Conservation (phyloP, 2,888 invertebrate genomes). For the Glaucopsyche alexis region DNA sequence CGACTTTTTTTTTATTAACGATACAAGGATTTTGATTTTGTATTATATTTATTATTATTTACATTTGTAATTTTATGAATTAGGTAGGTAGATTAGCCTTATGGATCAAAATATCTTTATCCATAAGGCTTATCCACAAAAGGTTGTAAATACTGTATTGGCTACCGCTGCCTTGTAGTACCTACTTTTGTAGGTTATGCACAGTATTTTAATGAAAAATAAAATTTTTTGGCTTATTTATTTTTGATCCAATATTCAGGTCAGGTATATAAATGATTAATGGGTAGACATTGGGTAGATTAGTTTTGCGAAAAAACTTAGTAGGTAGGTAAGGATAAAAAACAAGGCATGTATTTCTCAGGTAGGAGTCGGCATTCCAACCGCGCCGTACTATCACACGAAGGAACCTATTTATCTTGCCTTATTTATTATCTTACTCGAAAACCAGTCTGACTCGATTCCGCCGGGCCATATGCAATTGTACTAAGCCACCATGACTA, state of each 20-base stretch:
- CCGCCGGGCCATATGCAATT: conserved; percentile 38
- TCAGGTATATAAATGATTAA: not conserved
- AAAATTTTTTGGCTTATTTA: too few species aligned
- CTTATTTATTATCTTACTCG: conserved; percentile 76
- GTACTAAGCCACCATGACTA: conserved; percentile 5
- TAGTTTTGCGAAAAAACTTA: not conserved
- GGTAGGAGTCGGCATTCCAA: conserved; percentile 44
- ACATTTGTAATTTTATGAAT: too few species aligned
- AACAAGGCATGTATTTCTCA: conserved; percentile 11
- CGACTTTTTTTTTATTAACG: too few species aligned
- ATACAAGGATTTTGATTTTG: too few species aligned
- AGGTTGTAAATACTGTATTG: too few species aligned
- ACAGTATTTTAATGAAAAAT: too few species aligned
- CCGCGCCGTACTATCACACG: conserved; percentile 72
- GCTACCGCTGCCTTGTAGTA: too few species aligned
- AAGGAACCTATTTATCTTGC: conserved; percentile 76
- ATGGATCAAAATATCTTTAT: too few species aligned
- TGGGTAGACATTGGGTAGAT: not conserved
- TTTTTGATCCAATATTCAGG: not conserved
- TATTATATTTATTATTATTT: too few species aligned
- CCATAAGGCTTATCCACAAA: too few species aligned
- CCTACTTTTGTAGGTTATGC: too few species aligned
- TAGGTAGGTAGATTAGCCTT: too few species aligned
- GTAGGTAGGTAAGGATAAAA: conserved; percentile 13
- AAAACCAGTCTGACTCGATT: conserved; percentile 63